Evolutionary conservation across 2,113 vertebrate species (phyloP), one percentile per base, ranked within the genome.

Genomic region (Micromys minutus): DNA sequence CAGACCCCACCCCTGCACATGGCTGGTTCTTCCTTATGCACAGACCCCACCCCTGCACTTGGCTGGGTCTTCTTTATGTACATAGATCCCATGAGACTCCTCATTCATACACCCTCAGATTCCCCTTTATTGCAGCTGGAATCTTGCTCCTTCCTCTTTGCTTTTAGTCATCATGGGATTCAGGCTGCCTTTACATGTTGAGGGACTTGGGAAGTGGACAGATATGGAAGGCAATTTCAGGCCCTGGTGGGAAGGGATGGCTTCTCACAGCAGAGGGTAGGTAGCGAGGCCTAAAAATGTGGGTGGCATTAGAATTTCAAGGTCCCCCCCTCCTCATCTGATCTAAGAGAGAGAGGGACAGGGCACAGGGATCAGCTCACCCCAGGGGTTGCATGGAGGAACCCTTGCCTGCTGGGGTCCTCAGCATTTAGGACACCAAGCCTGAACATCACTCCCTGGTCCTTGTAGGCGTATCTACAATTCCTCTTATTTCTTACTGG

Each of bases 321-420:
- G 31, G 15, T 36, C 45, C 8, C 36, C 22, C 6, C 84, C 50
- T 34, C n/a, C n/a, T n/a, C 36, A 31, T 21, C 9, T 16, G 1
- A 26, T 87, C 36, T 55, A 52, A 34, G 69, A 50, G 24, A 22
- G 4, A 1, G 16, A 75, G 87, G 26, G n/a, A 0, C 69, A 42
- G 16, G 12, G 34, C 42, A 36, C 15, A 21, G n/a, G 55, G 45
- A 39, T 47, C 22, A 21, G 47, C 36, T 17, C 13, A 71, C 69
- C 36, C 36, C 17, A 71, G 69, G 34, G 29, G 65, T 26, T 34
- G 3, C 22, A 0, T 2, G 19, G 76, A 72, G 26, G 71, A 65
- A 4, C 26, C 7, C 17, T 85, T 22, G 15, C 7, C 57, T 0
- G 0, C 9, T 10, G 8, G 47, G 17, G 16, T 61, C 50, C 13